Conservation (phyloP, 2,797 vertebrate genomes). For the Channallabes apus region DNA sequence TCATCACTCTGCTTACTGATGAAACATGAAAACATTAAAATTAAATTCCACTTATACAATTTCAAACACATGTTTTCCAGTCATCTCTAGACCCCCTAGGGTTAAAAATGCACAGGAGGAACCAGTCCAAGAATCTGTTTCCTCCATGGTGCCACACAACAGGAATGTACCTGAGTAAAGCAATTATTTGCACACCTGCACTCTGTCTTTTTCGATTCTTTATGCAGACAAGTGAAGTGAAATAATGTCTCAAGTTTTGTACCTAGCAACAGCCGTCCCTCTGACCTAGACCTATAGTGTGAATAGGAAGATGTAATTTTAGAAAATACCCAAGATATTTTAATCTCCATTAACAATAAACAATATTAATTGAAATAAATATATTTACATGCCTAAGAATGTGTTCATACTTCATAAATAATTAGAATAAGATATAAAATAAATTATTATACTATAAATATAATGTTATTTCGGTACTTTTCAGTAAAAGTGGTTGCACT, state of each 20-base stretch:
- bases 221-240: slow-evolving; percentile 20
- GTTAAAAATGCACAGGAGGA: slow-evolving; percentile 59
- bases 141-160: slow-evolving; percentile 29
- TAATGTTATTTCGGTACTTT: not conserved
- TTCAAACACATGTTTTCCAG: not conserved
- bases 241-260: not conserved
- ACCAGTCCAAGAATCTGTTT: slow-evolving; percentile 32
- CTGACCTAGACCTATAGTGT: not conserved
- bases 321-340: not conserved
- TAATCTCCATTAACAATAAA: not conserved
- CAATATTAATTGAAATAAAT: not conserved
- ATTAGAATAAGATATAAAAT: not conserved
- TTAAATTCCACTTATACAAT: not conserved
- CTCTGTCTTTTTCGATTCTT: slow-evolving; percentile 59
- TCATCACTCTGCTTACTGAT: not conserved
- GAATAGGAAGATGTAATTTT: not conserved
- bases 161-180: slow-evolving; percentile 69
- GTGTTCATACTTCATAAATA: too few species aligned
- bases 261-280: too few species aligned
- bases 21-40: not conserved
- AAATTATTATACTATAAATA: too few species aligned
- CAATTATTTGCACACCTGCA: slow-evolving; percentile 73
- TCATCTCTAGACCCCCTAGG: slow-evolving; percentile 38
- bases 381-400: not conserved
- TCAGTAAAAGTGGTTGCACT: not conserved